These are phyloP conservation scores for Poeciliopsis gracilis DNA, from an alignment of 2,797 vertebrate genomes.

Conservation along the genomic window DNA sequence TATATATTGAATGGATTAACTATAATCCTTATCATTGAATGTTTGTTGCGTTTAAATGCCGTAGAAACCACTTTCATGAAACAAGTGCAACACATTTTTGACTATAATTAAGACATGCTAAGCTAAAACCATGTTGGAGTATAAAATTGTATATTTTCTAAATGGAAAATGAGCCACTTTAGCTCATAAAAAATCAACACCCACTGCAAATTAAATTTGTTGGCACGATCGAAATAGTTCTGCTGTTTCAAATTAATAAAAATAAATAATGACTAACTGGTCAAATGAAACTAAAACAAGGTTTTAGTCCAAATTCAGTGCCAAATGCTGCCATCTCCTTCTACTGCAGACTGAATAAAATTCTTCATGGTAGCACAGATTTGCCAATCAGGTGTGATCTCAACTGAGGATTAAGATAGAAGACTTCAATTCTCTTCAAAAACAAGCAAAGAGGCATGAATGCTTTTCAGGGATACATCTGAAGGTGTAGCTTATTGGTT, in stretches of 20 bases:
- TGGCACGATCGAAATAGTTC: background rate
- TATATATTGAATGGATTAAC: constrained; percentile 12
- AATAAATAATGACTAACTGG: background rate
- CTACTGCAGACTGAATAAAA: background rate
- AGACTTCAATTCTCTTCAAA: too few relatives aligned
- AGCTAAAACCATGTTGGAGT: background rate
- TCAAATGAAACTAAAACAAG: background rate
- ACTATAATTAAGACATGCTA: background rate
- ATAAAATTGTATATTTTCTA: background rate
- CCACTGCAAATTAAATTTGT: background rate
- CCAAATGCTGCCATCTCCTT: background rate
- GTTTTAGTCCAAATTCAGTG: background rate
- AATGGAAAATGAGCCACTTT: background rate
- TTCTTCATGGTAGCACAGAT: background rate
- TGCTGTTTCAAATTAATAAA: background rate
- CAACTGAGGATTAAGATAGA: background rate
- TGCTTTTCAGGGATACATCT: too few relatives aligned
- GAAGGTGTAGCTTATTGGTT: too few relatives aligned
- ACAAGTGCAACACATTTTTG: background rate
- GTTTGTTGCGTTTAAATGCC: background rate
- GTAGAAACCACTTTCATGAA: background rate
- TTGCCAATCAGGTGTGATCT: background rate
- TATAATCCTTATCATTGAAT: background rate
- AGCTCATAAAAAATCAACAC: background rate
- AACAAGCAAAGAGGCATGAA: too few relatives aligned